Base-by-base conservation (phyloP, 2,888 invertebrate genomes). In the Apodemia hepburni region DNA sequence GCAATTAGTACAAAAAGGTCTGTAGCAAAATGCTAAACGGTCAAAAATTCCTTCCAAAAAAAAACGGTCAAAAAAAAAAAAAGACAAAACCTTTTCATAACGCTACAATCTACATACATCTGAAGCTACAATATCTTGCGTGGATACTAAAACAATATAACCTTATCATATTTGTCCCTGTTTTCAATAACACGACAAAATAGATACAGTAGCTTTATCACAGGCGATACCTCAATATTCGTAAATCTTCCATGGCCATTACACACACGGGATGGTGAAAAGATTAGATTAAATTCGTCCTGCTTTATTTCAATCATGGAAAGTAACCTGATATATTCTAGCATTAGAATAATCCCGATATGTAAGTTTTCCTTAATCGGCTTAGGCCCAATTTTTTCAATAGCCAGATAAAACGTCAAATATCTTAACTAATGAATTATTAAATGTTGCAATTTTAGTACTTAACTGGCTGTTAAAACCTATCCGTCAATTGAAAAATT, bases 211-310 rank as follows among this genome's bases (percentile, higher is more conserved):
- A 6, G 15, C 54, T 54, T 54, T 54, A 54, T 54, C 54, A 6
- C 27, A 12, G 15, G 27, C 6, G 54, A 29, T 29, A 45, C 45
- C 45, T 45, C 45, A 45, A n/a, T 27, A 54, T 18, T 54, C 27
- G 15, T 54, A 54, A 54, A 54, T 29, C 54, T 29, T 54, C 54
- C 54, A 54, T 27, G 54, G 54, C n/a, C 54, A 54, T 27, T 54
- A 29, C 1, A 7, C 12, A 27, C 2, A 15, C 27, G 27, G 15
- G 27, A 29, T 27, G 15, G 15, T 15, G 3, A 51, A 51, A 22
- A 49, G 54, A 54, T 54, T 54, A 54, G 54, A 54, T 54, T 29
- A 54, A 12, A 54, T 54, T 27, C 27, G 54, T 2, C 54, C 54
- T 29, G 27, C 15, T 54, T 54, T 29, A 27, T 29, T 54, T 54